Evolutionary conservation across 2,888 invertebrate genomes (phyloP).

Genomic region (Cryptops parisi): DNA sequence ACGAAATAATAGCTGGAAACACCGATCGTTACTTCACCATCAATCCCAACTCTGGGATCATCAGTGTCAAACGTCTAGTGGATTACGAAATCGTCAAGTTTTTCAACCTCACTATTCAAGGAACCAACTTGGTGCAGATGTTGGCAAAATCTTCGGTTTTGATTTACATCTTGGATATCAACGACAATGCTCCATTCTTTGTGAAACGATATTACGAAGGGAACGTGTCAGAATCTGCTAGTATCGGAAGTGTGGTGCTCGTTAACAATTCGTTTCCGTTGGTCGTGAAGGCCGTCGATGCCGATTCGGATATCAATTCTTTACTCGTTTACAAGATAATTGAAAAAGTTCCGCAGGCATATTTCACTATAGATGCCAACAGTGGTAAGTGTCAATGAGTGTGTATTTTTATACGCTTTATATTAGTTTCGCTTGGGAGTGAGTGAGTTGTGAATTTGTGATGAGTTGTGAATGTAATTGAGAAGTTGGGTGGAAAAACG

Average conservation of each 20-base stretch:
- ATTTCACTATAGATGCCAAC: constrained; percentile 71
- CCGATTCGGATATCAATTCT: constrained; percentile 72
- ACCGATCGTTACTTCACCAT: constrained; percentile 55
- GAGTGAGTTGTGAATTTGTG: too few relatives aligned
- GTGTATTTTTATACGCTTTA: too few relatives aligned
- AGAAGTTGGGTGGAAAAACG: too few relatives aligned
- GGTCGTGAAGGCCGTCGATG: constrained; percentile 68
- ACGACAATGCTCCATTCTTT: constrained; percentile 68
- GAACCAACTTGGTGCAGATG: constrained; percentile 67
- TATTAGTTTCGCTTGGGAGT: too few relatives aligned
- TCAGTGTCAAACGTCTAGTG: constrained; percentile 47
- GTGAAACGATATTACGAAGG: constrained; percentile 50
- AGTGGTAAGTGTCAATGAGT: too few relatives aligned
- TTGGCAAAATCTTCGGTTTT: constrained; percentile 53
- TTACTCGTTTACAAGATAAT: constrained; percentile 70
- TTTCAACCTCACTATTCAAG: constrained; percentile 68
- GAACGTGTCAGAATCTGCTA: constrained; percentile 58
- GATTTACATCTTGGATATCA: constrained; percentile 74
- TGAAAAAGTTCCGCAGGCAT: constrained; percentile 58
- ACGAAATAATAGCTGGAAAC: constrained; percentile 61
- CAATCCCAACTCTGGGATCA: constrained; percentile 73
- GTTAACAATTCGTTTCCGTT: constrained; percentile 54
- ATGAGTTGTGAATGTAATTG: too few relatives aligned
- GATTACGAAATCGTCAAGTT: constrained; percentile 64
- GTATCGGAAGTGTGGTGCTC: constrained; percentile 55